Evolutionary conservation across 92 coral and sea anemone genomes (phyloP).

Genomic region (Epizoanthus rinbou): DNA sequence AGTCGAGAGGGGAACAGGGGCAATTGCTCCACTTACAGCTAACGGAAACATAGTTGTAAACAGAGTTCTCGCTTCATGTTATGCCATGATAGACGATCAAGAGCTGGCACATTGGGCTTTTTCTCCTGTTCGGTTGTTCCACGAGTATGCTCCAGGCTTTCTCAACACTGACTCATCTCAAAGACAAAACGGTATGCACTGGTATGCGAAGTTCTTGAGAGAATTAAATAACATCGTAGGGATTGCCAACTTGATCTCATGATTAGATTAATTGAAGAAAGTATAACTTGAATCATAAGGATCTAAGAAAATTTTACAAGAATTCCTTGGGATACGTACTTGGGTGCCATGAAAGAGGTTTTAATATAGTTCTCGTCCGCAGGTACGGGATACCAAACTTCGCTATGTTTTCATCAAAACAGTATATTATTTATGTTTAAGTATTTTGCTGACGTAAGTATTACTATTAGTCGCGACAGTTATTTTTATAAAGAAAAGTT

Average conservation of each 20-base stretch:
- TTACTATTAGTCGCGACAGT: neutral
- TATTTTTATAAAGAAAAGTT: neutral
- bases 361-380: too few relatives aligned
- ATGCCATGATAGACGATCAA: conserved; percentile 82
- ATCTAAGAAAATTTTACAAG: neutral
- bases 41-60: conserved; percentile 88
- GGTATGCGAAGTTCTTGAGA: conserved; percentile 86
- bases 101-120: conserved; percentile 76
- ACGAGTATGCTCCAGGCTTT: conserved; percentile 55
- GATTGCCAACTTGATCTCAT: conserved; percentile 48
- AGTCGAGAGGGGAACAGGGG: conserved; percentile 60
- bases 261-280: neutral
- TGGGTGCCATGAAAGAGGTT: too few relatives aligned
- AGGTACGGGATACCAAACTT: neutral
- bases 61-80: conserved; percentile 89
- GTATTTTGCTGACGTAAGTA: neutral
- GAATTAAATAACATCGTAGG: conserved; percentile 60
- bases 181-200: conserved; percentile 83
- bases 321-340: conserved; percentile 29
- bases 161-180: conserved; percentile 39
- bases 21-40: conserved; percentile 88
- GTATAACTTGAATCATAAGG: conserved; percentile 1
- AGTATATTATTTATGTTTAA: neutral
- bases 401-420: neutral
- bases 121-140: conserved; percentile 69